phyloP scores from a whole-genome alignment of 2,797 vertebrate genomes.

The Enteromius radiatus region DNA sequence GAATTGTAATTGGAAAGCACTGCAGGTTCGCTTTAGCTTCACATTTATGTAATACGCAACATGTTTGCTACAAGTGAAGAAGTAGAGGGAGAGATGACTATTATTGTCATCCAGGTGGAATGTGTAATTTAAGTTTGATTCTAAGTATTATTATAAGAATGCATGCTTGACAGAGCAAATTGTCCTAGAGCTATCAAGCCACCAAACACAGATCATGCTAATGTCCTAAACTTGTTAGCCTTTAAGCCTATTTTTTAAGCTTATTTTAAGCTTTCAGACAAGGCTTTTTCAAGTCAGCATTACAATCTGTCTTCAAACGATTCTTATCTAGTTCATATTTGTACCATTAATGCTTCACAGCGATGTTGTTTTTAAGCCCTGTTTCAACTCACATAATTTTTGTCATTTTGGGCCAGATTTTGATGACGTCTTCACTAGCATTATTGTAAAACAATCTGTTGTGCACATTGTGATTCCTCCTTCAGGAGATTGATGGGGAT shows the following conservation, averaged over 20 bases:
- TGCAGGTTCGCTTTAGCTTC: slow-evolving; percentile 10
- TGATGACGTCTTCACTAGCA: background rate
- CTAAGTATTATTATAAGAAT: background rate
- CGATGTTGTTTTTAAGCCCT: background rate
- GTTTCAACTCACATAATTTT: background rate
- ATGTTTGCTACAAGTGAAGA: slow-evolving; percentile 10
- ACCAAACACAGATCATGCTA: background rate
- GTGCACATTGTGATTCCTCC: slow-evolving; percentile 43
- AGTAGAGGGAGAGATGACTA: background rate
- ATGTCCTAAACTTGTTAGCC: background rate
- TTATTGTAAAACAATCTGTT: background rate
- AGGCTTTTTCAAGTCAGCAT: background rate
- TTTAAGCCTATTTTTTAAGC: too few relatives aligned
- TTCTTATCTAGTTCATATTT: background rate
- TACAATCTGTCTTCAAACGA: background rate
- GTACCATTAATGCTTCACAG: background rate
- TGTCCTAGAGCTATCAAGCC: background rate
- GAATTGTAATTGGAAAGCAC: slow-evolving; percentile 18
- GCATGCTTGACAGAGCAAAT: background rate
- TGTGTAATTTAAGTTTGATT: background rate
- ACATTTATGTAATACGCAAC: slow-evolving; percentile 22
- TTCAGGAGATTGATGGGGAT: slow-evolving; percentile 94
- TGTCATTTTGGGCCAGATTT: background rate
- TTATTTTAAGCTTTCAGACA: background rate
- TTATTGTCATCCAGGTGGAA: too few relatives aligned